phyloP scores from a whole-genome alignment of 2,113 vertebrate genomes.

The Chloropsis cyanopogon region DNA sequence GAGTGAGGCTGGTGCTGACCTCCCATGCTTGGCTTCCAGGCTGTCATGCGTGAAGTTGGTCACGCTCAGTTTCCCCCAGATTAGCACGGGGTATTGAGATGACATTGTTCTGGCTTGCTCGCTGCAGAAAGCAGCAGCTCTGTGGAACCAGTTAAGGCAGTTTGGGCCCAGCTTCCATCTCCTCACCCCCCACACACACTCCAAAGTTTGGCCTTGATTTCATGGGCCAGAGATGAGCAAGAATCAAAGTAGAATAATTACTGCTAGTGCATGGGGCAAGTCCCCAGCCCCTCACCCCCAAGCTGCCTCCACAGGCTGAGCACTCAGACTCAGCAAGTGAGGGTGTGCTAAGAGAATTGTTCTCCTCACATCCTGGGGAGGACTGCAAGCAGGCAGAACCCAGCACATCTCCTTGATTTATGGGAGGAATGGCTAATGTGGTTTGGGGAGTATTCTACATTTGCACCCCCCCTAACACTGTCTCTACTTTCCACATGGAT shows the following conservation, averaged over 20 bases:
- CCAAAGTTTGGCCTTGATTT: conserved; percentile 43
- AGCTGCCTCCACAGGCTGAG: background rate
- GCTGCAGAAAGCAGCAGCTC: conserved; percentile 37
- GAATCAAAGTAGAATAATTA: conserved; percentile 48
- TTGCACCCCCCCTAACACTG: background rate
- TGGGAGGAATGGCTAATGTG: background rate
- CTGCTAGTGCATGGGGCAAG: background rate
- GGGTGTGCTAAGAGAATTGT: background rate
- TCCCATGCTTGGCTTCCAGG: conserved; percentile 67
- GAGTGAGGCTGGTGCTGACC: conserved; percentile 36
- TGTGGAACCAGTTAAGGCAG: conserved; percentile 64
- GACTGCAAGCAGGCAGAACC: background rate
- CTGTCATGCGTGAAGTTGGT: conserved; percentile 70
- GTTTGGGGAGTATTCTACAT: background rate
- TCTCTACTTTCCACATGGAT: background rate
- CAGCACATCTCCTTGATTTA: background rate
- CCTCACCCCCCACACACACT: background rate
- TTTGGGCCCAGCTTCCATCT: conserved; percentile 37
- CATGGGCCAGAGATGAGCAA: conserved; percentile 37
- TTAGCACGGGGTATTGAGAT: conserved; percentile 64
- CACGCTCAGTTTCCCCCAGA: conserved; percentile 69
- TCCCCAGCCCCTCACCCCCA: background rate
- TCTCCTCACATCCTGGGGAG: background rate
- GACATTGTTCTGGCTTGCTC: conserved; percentile 72
- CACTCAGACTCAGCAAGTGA: fast-evolving